Conservation (phyloP, 2,888 invertebrate species). For the Drosophila pseudotakahashii region DNA sequence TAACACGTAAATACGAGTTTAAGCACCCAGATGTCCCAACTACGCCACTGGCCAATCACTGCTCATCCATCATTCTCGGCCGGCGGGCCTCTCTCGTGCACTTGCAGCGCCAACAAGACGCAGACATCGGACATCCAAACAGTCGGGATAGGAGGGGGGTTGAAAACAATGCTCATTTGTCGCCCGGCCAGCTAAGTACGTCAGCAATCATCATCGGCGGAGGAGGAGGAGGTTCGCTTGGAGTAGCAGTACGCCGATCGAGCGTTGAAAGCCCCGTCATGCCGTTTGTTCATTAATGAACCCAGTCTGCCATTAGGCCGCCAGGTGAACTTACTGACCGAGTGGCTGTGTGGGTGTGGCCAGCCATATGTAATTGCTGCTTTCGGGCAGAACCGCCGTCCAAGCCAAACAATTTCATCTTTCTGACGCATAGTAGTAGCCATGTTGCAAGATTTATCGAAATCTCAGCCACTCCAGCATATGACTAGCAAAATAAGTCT, state of each 20-base stretch:
- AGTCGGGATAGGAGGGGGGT: conserved; percentile 7
- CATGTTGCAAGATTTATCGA: conserved; percentile 37
- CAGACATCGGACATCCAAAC: conserved; percentile 5
- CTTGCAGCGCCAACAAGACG: conserved; percentile 10
- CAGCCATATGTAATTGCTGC: conserved; percentile 58
- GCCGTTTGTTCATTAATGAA: conserved; percentile 62
- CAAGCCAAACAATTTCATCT: conserved; percentile 31
- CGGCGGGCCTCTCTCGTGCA: conserved; percentile 12
- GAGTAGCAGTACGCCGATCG: conserved; percentile 15
- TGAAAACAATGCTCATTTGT: conserved; percentile 61
- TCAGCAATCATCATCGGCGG: conserved; percentile 11
- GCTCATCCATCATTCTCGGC: conserved; percentile 52
- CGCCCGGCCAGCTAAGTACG: conserved; percentile 37
- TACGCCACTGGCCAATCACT: conserved; percentile 33
- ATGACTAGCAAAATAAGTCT: conserved; percentile 35
- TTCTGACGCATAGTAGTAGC: not conserved
- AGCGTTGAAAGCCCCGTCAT: conserved; percentile 56
- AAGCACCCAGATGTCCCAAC: not conserved
- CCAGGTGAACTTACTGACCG: conserved; percentile 21
- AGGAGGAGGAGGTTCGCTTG: not conserved
- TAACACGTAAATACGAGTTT: conserved; percentile 5
- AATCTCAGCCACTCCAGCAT: conserved; percentile 21
- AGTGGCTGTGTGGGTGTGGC: conserved; percentile 48
- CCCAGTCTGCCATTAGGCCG: conserved; percentile 54
- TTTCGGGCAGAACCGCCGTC: conserved; percentile 37